These are phyloP conservation scores for Muscina levida DNA, from an alignment of 2,888 invertebrate species.

Conservation along the genomic window DNA sequence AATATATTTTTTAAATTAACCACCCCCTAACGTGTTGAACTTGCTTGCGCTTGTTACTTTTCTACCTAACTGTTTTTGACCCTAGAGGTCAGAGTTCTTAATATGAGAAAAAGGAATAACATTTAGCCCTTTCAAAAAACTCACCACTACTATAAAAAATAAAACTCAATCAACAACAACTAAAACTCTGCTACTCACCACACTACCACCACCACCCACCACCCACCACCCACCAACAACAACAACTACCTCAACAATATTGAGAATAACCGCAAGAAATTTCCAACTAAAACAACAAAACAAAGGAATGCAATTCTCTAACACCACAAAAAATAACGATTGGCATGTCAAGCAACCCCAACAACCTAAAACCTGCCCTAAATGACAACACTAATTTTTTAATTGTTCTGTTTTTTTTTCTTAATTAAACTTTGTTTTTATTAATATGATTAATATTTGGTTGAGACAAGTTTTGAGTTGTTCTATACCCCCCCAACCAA, in stretches of 20 bases:
- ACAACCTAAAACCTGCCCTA: conserved; percentile 1
- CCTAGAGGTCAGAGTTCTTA: too few relatives aligned
- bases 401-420: conserved; percentile 9
- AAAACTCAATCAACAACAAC: conserved; percentile 45
- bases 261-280: too few relatives aligned
- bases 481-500: conserved; percentile 30
- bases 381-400: conserved; percentile 27
- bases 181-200: conserved; percentile 51
- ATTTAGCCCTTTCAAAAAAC: too few relatives aligned
- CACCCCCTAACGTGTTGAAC: background rate
- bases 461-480: conserved; percentile 21
- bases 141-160: conserved; percentile 64
- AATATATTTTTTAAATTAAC: background rate
- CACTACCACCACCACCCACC: conserved; percentile 6
- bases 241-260: too few relatives aligned
- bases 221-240: background rate
- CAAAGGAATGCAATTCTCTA: conserved; percentile 7
- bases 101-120: too few relatives aligned
- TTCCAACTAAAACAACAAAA: too few relatives aligned
- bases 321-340: conserved; percentile 47
- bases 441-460: background rate
- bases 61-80: background rate
- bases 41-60: conserved; percentile 25
- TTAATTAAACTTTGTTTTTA: background rate
- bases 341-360: conserved; percentile 51